Evolutionary conservation across 2,888 invertebrate species (phyloP), one percentile per base, ranked within the genome.

Genomic region (Lasius platythorax): DNA sequence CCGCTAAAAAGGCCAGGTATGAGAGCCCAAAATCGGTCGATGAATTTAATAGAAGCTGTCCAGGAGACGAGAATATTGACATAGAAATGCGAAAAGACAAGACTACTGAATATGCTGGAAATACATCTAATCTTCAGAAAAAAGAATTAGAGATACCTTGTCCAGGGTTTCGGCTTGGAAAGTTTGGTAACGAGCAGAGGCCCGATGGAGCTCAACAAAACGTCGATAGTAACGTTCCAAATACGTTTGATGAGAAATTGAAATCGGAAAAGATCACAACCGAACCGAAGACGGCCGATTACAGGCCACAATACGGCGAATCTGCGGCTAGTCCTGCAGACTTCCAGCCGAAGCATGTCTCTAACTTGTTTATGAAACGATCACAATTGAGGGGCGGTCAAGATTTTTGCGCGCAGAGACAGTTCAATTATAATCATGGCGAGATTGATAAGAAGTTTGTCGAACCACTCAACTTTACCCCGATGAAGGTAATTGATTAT

Each of bases 381-480:
- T 15, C 85, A 53, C 83, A 84, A 58, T 28, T 37, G 6, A 87
- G 74, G 50, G 0, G 50, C 0, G 85, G 81, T 33, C 89, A 91
- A 58, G 94, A 95, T n/a, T 95, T 95, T 74, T 92, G 92, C 50
- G 92, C 92, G 18, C 92, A 92, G 18, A 94, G 92, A 81, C 94
- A 95, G 79, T 95, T 94, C 53, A 95, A 95, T 91, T 95, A 95
- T 83, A 95, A 95, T 88, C 95, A 95, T 56, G 93, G 93, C 18
- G 93, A 91, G 46, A 18, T 37, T 43, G 89, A 92, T 2, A 88
- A 88, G 28, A 90, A 88, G 68, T 84, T 88, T 18, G 74, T 83
- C 2, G 94, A 94, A 9, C 90, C 92, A 37, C 1, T 23, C 33
- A 8, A 50, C 1, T 79, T 61, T 2, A 68, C 89, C 15, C 93